A percentile compares a stretch with the other conserved stretches of the same genome.
phyloP scores from a whole-genome alignment of 2,888 invertebrate genomes.

The Chaitophorus viminalis region DNA sequence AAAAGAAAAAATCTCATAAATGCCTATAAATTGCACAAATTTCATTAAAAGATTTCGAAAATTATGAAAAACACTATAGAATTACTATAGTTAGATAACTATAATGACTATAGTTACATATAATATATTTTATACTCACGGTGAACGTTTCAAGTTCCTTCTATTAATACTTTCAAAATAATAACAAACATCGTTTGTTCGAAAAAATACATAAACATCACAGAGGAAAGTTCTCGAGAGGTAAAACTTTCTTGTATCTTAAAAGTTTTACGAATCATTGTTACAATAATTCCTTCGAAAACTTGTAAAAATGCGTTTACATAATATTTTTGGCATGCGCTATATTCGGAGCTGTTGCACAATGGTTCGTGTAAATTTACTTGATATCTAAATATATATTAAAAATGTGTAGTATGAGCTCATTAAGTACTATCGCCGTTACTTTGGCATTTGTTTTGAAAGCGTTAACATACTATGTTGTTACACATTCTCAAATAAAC shows the following conservation, averaged over 20 bases:
- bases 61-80: too few species aligned
- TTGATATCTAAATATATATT: background rate
- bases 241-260: background rate
- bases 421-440: conserved; percentile 19
- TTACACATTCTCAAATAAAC: conserved; percentile 24
- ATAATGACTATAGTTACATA: too few species aligned
- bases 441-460: background rate
- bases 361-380: background rate
- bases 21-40: too few species aligned
- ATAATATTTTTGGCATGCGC: background rate
- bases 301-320: background rate
- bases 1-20: too few species aligned
- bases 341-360: background rate
- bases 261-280: background rate
- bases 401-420: background rate
- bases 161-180: too few species aligned
- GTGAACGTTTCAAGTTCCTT: too few species aligned
- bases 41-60: too few species aligned
- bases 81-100: too few species aligned
- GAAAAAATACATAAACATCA: too few species aligned
- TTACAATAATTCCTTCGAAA: background rate
- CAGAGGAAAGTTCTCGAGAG: too few species aligned
- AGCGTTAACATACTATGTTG: background rate
- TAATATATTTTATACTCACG: too few species aligned
- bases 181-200: too few species aligned